phyloP scores from a whole-genome alignment of 92 coral and sea anemone genomes.

The Hydrozoanthus gracilis region DNA sequence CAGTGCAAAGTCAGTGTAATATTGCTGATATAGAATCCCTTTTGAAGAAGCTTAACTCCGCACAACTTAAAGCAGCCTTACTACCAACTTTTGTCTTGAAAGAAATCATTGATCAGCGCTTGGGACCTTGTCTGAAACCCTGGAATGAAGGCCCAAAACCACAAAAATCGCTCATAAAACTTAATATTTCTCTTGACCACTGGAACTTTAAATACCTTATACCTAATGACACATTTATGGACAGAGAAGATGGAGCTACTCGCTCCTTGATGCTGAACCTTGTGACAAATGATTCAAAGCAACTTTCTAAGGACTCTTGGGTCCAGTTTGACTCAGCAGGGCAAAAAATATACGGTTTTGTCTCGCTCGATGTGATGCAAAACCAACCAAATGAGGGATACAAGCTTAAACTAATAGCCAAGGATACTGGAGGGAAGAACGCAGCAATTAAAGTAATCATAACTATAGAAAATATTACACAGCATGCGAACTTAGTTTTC shows the following conservation, averaged over 20 bases:
- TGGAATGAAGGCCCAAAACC: slow-evolving; percentile 41
- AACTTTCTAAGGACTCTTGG: slow-evolving; percentile 49
- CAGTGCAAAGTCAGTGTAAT: slow-evolving; percentile 13
- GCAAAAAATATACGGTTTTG: slow-evolving; percentile 52
- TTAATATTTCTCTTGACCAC: slow-evolving; percentile 39
- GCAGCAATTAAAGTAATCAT: slow-evolving; percentile 27
- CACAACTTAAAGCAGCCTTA: not conserved
- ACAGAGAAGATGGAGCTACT: slow-evolving; percentile 56
- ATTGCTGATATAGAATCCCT: slow-evolving; percentile 24
- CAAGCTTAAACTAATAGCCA: slow-evolving; percentile 31
- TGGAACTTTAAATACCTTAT: slow-evolving; percentile 41
- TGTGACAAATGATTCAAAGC: slow-evolving; percentile 1
- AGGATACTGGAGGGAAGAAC: slow-evolving; percentile 49
- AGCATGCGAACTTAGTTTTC: slow-evolving; percentile 26
- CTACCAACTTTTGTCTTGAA: slow-evolving; percentile 50
- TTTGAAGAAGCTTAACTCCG: slow-evolving; percentile 19
- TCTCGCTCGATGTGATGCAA: slow-evolving; percentile 27
- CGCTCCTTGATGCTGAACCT: slow-evolving; percentile 31
- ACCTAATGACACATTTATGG: slow-evolving; percentile 46
- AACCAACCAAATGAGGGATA: slow-evolving; percentile 29
- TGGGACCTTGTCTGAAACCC: slow-evolving; percentile 42
- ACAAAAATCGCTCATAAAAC: slow-evolving; percentile 18
- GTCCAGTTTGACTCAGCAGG: slow-evolving; percentile 38
- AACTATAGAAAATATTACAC: slow-evolving; percentile 19
- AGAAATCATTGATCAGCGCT: slow-evolving; percentile 41